A percentile compares a stretch with the other conserved stretches of the same genome.
phyloP scores from a whole-genome alignment of 1,140 invertebrate species.

The Drosophila biarmipes region DNA sequence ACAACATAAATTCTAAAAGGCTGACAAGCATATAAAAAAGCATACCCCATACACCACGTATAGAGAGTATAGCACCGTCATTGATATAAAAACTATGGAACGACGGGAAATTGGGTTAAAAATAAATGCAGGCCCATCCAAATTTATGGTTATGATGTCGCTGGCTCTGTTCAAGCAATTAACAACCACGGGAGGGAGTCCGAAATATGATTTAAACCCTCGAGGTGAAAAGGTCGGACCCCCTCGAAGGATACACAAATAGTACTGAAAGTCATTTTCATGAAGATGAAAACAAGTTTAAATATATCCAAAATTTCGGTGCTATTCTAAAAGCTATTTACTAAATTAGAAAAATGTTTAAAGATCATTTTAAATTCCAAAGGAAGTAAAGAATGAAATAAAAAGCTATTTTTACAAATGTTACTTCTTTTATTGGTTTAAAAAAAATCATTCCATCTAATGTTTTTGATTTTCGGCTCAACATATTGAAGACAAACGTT shows the following conservation, averaged over 20 bases:
- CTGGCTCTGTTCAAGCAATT: slow-evolving; percentile 48
- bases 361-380: background rate
- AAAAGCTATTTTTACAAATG: background rate
- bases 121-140: slow-evolving; percentile 72
- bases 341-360: no score
- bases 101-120: slow-evolving; percentile 74
- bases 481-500: background rate
- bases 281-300: background rate
- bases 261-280: background rate
- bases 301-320: no score
- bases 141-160: slow-evolving; percentile 74
- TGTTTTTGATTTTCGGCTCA: background rate
- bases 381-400: no score
- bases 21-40: slow-evolving; percentile 77
- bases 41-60: slow-evolving; percentile 10
- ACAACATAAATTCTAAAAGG: slow-evolving; percentile 79
- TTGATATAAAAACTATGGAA: slow-evolving; percentile 76
- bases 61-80: background rate
- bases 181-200: slow-evolving; percentile 27
- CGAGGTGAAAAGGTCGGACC: slow-evolving; percentile 12
- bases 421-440: background rate
- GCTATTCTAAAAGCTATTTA: no score
- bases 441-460: background rate
- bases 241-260: slow-evolving; percentile 8
- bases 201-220: slow-evolving; percentile 5